Percentiles rank a stretch among this genome's conserved stretches.
These are phyloP conservation scores for Spialia ferax DNA, from an alignment of 2,888 invertebrate genomes.

Conservation along the genomic window DNA sequence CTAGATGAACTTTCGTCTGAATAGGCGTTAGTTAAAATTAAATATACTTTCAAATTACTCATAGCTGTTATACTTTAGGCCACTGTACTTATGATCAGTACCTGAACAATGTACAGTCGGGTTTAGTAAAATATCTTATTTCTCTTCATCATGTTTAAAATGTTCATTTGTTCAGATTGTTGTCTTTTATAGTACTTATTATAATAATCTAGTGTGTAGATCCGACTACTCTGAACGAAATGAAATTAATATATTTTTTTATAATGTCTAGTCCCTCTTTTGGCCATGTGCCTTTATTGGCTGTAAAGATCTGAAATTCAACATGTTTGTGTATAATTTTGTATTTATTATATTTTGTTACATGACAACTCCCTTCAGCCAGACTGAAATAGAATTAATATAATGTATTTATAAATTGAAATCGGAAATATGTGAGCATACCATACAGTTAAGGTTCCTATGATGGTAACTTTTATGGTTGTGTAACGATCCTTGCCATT, in stretches of 20 bases:
- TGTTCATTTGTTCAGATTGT: constrained; percentile 14
- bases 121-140: constrained; percentile 3
- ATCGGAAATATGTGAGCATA: constrained; percentile 56
- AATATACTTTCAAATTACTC: constrained; percentile 20
- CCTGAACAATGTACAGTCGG: constrained; percentile 31
- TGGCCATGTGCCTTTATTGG: neutral
- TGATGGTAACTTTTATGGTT: constrained; percentile 40
- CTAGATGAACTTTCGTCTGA: constrained; percentile 10
- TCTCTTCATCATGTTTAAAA: neutral
- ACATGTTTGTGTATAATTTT: neutral
- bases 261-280: constrained; percentile 18
- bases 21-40: constrained; percentile 22
- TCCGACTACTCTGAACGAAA: constrained; percentile 8
- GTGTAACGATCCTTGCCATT: constrained; percentile 43
- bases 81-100: constrained; percentile 22
- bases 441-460: constrained; percentile 31
- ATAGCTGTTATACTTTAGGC: constrained; percentile 6
- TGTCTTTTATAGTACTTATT: constrained; percentile 12
- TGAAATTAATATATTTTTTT: constrained; percentile 22
- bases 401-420: constrained; percentile 38
- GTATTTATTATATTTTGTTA: constrained; percentile 16
- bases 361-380: constrained; percentile 59
- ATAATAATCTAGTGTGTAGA: no score
- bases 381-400: constrained; percentile 64
- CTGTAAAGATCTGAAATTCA: neutral